Base-by-base conservation (phyloP, 2,888 invertebrate genomes). In the Hydropsyche betteni region DNA sequence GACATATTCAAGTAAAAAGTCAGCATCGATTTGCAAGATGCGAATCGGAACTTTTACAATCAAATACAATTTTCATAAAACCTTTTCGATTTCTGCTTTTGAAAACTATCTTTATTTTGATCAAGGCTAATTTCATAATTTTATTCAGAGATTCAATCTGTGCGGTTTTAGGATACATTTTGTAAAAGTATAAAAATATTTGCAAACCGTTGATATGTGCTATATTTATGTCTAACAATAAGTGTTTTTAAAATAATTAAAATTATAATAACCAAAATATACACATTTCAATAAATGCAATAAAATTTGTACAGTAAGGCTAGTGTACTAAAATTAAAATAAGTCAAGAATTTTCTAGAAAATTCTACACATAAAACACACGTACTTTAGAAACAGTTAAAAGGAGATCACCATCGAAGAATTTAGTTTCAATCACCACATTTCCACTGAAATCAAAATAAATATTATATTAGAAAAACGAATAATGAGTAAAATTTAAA, bases 351-450 rank as follows among this genome's bases (percentile, higher is more conserved):
- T 24, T 24, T 24, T 24, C 24, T 24, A 24, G 1, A 24, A 24
- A 24, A 24, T 24, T 24, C 91, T 89, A 99, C 72, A 98, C 93
- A 83, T 99, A 99, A 87, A 94, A 99, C 68, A 99, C 90, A 77
- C 98, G 91, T 76, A 99, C 97, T 85, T 92, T 93, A 16, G 99
- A 99, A 69, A 96, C 98, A 78, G 96, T 95, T 80, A 99, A 96
- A 80, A 97, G 90, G 70, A 97, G 89, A 82, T 98, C 95, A 81
- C 95, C 97, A 84, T 99, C 98, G 84, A 91, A 99, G 86, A 98
- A 98, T 84, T 95, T 95, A 0, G 98, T 98, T 88, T 98, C 98
- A 80, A 98, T 97, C 36, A 98, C 94, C 72, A 98, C 93, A 83
- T 98, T 98, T 8, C 98, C 98, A 86, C 96, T 97, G 89, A 77